Evolutionary conservation across 2,113 vertebrate genomes (phyloP).

Genomic region (Megaceryle torquata): DNA sequence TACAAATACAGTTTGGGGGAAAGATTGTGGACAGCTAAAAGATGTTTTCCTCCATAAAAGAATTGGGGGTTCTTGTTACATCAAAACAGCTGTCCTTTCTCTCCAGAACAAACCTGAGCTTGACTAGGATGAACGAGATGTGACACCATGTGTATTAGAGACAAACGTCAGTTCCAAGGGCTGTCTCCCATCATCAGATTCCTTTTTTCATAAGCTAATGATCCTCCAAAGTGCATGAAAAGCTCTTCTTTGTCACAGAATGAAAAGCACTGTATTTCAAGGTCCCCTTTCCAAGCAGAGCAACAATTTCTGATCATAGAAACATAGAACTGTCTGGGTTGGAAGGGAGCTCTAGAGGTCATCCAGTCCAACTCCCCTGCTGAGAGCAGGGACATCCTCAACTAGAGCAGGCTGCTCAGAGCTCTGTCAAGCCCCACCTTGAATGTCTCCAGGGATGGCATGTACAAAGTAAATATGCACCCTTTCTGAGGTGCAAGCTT

Average conservation of each 20-base stretch:
- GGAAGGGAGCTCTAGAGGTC: too few relatives aligned
- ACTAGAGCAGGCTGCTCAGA: too few relatives aligned
- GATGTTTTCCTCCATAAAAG: neutral
- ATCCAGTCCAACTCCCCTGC: too few relatives aligned
- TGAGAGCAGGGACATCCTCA: too few relatives aligned
- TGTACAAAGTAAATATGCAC: neutral
- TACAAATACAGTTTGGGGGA: neutral
- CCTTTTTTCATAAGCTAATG: neutral
- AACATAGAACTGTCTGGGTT: too few relatives aligned
- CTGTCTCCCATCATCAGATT: neutral
- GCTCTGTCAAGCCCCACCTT: too few relatives aligned
- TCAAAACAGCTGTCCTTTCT: neutral
- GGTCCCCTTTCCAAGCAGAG: neutral
- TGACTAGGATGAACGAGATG: neutral
- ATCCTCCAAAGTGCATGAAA: neutral
- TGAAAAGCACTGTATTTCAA: neutral
- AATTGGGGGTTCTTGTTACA: neutral
- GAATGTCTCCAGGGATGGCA: neutral
- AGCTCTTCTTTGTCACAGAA: neutral
- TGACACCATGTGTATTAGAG: neutral
- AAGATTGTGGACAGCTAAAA: neutral
- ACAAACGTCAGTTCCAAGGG: neutral
- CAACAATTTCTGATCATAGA: neutral
- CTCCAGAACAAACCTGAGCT: neutral
- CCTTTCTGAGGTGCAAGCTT: neutral